Conservation (phyloP, 1,140 invertebrate genomes). For the Diachasma alloeum region DNA sequence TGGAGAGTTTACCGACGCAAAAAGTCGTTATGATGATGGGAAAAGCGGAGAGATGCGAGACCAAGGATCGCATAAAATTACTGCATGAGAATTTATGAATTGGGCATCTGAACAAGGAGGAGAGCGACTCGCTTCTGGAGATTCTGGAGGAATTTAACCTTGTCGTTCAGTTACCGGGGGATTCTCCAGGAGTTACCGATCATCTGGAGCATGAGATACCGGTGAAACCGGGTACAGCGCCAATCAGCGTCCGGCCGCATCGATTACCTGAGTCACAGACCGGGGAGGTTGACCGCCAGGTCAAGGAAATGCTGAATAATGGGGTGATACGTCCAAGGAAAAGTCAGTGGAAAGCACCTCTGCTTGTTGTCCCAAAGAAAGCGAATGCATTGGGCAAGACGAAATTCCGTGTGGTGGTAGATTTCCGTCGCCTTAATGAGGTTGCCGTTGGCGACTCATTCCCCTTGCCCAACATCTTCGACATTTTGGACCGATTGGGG, state of each 20-base stretch:
- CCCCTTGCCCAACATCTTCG: background rate
- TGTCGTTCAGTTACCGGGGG: too few species aligned
- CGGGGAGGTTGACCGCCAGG: background rate
- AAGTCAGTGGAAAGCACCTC: background rate
- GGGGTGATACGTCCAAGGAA: too few species aligned
- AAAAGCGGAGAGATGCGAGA: too few species aligned
- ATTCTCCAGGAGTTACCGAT: background rate
- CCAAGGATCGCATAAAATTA: background rate
- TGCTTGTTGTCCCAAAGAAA: background rate
- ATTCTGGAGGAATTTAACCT: background rate
- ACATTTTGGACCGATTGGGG: background rate
- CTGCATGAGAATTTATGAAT: background rate
- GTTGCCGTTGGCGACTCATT: background rate
- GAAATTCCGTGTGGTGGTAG: background rate
- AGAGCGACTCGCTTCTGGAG: background rate
- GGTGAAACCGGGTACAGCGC: background rate
- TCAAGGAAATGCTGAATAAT: too few species aligned
- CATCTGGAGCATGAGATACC: too few species aligned
- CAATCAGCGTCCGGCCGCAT: background rate
- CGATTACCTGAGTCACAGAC: background rate
- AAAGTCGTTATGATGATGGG: too few species aligned
- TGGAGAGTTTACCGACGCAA: too few species aligned
- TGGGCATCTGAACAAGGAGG: background rate
- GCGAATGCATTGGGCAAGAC: background rate
- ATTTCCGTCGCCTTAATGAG: background rate